Evolutionary conservation across 2,113 vertebrate species (phyloP).

Genomic region (Rallus limicola): DNA sequence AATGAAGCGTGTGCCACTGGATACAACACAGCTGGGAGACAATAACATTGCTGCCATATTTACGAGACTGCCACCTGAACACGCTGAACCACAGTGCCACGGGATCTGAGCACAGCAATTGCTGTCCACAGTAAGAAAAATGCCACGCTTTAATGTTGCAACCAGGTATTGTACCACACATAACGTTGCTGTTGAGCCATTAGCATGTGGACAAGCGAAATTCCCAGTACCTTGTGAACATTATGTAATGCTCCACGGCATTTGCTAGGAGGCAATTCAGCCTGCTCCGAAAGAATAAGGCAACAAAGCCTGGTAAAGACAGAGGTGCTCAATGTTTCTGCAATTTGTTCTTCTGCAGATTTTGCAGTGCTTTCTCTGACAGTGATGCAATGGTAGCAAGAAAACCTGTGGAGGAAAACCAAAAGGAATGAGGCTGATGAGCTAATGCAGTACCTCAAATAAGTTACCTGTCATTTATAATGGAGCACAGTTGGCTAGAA

Average conservation of each 20-base stretch:
- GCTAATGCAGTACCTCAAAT: neutral
- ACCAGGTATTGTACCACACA: neutral
- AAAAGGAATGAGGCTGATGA: neutral
- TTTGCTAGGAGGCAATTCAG: neutral
- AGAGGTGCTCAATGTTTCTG: neutral
- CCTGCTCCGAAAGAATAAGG: neutral
- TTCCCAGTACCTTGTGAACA: neutral
- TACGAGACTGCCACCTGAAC: neutral
- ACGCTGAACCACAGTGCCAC: neutral
- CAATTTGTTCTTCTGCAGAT: neutral
- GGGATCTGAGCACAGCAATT: neutral
- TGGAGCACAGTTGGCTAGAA: neutral
- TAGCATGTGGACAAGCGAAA: neutral
- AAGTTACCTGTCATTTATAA: neutral
- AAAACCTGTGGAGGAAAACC: neutral
- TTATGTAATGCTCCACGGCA: neutral
- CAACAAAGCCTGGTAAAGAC: neutral
- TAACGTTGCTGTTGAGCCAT: neutral
- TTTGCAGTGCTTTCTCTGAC: neutral
- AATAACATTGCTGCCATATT: rapidly evolving
- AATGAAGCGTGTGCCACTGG: neutral
- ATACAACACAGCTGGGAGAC: neutral
- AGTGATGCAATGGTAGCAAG: neutral
- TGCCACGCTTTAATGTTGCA: rapidly evolving
- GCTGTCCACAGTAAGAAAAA: neutral